A percentile compares a stretch with the other conserved stretches of the same genome.
phyloP scores from a whole-genome alignment of 2,797 vertebrate genomes.

The Phalloptychus januarius region DNA sequence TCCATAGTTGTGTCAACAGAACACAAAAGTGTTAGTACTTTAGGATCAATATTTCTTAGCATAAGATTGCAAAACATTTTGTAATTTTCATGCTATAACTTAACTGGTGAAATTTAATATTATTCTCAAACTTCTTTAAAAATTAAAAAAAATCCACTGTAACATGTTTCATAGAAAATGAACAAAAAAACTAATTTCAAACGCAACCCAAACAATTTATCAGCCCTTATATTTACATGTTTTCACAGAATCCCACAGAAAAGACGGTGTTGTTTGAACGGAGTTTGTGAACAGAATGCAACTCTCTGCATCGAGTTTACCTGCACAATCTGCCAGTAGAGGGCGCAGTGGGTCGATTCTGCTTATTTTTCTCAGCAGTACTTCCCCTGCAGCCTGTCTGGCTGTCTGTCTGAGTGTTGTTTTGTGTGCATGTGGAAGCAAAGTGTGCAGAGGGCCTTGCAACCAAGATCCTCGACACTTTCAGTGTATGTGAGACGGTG shows the following conservation, averaged over 20 bases:
- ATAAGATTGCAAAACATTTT: not conserved
- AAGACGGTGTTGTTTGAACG: not conserved
- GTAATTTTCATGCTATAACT: not conserved
- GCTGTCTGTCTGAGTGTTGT: constrained; percentile 36
- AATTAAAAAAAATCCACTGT: too few relatives aligned
- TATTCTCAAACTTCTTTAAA: not conserved
- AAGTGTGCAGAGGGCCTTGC: constrained; percentile 55
- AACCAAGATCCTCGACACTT: constrained; percentile 62
- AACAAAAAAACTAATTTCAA: not conserved
- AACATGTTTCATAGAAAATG: too few relatives aligned
- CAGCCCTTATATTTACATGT: not conserved
- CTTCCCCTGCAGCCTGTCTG: constrained; percentile 24
- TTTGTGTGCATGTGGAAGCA: constrained; percentile 56
- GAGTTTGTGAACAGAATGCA: not conserved
- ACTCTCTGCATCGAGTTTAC: not conserved
- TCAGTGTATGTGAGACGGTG: constrained; percentile 12
- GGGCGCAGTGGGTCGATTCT: constrained; percentile 29
- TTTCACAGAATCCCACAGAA: not conserved
- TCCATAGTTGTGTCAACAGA: not conserved
- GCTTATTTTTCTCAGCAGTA: not conserved
- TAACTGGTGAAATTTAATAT: not conserved
- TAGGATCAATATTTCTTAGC: not conserved
- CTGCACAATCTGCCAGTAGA: constrained; percentile 33
- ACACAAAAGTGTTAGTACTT: not conserved
- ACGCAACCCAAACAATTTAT: not conserved